Percentiles rank a stretch among this genome's conserved stretches.
Evolutionary conservation across 1,140 invertebrate genomes (phyloP).

Genomic region (Danaus plexippus): DNA sequence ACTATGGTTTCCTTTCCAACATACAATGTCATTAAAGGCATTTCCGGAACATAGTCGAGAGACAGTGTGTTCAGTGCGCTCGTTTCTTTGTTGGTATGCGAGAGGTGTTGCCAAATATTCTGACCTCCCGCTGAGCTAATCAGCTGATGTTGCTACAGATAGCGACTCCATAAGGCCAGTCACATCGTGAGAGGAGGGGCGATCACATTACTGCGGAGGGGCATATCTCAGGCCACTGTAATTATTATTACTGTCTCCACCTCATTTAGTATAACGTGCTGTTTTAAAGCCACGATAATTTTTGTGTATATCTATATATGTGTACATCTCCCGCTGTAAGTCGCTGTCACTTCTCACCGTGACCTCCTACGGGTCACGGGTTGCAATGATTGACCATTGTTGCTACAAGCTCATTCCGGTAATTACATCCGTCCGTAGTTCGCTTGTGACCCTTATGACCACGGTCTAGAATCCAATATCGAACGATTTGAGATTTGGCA

Average conservation of each 20-base stretch:
- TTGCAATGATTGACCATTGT: slow-evolving; percentile 41
- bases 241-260: background rate
- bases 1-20: too few relatives aligned
- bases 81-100: slow-evolving; percentile 1
- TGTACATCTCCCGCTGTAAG: slow-evolving; percentile 1
- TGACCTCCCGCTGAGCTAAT: slow-evolving; percentile 9
- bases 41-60: too few relatives aligned
- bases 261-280: slow-evolving; percentile 3
- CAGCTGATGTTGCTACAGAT: slow-evolving; percentile 6
- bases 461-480: slow-evolving; percentile 7
- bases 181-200: slow-evolving; percentile 1
- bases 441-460: background rate
- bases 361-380: slow-evolving; percentile 20
- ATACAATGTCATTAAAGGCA: too few relatives aligned
- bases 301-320: too few relatives aligned
- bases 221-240: slow-evolving; percentile 1
- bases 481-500: slow-evolving; percentile 2
- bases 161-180: background rate
- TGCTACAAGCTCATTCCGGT: slow-evolving; percentile 19
- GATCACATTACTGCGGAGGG: background rate
- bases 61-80: background rate
- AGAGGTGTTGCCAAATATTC: slow-evolving; percentile 16
- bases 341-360: slow-evolving; percentile 2
- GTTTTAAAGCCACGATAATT: background rate
- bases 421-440: slow-evolving; percentile 16